Evolutionary conservation across 2,113 vertebrate species (phyloP), one percentile per base, ranked within the genome.

Genomic region (Sinocyclocheilus grahami): DNA sequence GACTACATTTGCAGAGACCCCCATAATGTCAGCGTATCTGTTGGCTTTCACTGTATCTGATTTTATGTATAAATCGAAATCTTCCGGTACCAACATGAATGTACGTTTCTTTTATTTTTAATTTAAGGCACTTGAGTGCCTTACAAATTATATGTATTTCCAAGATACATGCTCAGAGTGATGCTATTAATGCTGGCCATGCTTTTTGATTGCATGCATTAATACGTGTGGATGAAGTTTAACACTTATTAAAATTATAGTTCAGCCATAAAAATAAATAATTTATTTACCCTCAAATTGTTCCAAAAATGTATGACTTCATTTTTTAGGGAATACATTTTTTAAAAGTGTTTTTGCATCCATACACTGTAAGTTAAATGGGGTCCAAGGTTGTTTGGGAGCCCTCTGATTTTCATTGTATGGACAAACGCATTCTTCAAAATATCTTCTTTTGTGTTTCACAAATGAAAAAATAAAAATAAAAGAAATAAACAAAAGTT

Each of bases 21-120:
- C 78, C 0, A 84, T 39, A 82, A 96, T 96, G 95, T 95, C 95
- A 0, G 94, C 94, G 0, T 95, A 96, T 89, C 86, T 95, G 60
- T 85, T 96, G 11, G 94, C 93, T 84, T 92, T 96, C 80, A 83
- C 81, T 0, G 91, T 95, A 18, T 92, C 90, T 27, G 83, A 92
- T 12, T 94, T 95, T 9, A 0, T 0, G 0, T 0, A 0, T 4
- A 0, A 0, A 1, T 0, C 0, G 0, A 0, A 4, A 0, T 0
- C 74, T 9, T 5, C 22, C 0, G 39, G 69, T 0, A 84, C 84
- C 20, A 0, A 1, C 0, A 91, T 94, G 13, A 11, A 39, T 12
- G 94, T 95, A 89, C 6, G 91, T 91, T 20, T 3, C 5, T 30
- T 65, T 46, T 12, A 39, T 55, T 51, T n/a, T 48, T 77, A 58